Conservation (phyloP, 2,797 vertebrate species). For the Vipera ursinii region DNA sequence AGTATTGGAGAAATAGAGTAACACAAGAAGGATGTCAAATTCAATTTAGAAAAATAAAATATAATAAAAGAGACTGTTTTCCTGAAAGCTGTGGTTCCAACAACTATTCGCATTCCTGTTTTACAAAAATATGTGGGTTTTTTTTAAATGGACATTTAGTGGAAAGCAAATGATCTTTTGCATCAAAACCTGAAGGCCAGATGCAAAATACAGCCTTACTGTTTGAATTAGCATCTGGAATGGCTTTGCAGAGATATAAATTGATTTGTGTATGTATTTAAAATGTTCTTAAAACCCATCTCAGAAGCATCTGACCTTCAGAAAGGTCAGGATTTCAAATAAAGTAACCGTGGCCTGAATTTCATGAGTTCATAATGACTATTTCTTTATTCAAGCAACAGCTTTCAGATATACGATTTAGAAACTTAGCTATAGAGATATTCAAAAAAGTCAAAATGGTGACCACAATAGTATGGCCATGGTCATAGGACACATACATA, state of each 20-base stretch:
- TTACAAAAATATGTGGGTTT: neutral
- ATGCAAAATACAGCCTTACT: neutral
- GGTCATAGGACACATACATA: neutral
- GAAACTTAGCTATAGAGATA: neutral
- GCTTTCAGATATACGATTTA: neutral
- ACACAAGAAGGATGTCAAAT: neutral
- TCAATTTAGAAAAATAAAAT: neutral
- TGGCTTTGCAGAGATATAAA: neutral
- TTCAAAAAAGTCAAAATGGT: neutral
- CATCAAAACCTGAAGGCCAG: neutral
- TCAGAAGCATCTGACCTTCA: neutral
- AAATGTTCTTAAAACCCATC: neutral
- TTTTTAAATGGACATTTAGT: conserved; percentile 22
- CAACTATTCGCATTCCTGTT: neutral
- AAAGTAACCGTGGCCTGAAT: neutral
- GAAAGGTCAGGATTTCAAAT: neutral
- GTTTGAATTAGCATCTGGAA: neutral
- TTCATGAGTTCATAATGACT: neutral
- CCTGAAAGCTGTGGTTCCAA: neutral
- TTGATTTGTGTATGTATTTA: neutral
- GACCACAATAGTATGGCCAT: neutral
- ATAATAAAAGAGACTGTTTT: conserved; percentile 22
- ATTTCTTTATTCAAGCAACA: neutral
- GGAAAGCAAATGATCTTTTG: conserved; percentile 17
- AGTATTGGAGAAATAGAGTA: neutral